Percentiles rank a stretch among this genome's conserved stretches.
These are phyloP conservation scores for Bombyx mandarina DNA, from an alignment of 1,140 invertebrate species.

Conservation along the genomic window DNA sequence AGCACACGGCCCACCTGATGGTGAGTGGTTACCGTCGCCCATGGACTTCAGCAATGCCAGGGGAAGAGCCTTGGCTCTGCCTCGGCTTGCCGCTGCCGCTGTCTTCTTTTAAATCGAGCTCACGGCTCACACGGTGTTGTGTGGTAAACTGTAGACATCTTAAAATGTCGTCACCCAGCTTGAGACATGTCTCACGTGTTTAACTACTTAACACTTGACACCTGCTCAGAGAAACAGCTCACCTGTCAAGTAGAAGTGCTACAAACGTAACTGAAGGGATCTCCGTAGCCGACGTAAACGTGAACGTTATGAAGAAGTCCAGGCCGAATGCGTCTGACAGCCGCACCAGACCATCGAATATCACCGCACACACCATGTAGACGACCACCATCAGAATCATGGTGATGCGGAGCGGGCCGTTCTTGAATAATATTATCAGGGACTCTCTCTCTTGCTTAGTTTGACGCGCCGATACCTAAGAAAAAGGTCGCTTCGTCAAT, in stretches of 20 bases:
- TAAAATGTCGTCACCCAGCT: no score
- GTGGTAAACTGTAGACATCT: no score
- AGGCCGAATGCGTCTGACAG: conserved; percentile 76
- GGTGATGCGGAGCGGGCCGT: conserved; percentile 70
- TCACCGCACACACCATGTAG: conserved; percentile 74
- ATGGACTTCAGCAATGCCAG: no score
- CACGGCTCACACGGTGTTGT: no score
- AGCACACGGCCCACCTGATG: no score
- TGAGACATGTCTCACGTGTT: no score
- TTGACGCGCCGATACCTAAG: conserved; percentile 51
- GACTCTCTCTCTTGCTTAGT: conserved; percentile 52
- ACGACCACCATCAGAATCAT: conserved; percentile 71
- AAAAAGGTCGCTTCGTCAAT: no score
- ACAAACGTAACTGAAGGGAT: conserved; percentile 79
- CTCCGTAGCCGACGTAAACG: conserved; percentile 78
- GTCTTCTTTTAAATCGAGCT: no score
- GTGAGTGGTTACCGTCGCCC: no score
- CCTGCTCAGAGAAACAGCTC: conserved; percentile 35
- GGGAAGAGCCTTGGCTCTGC: no score
- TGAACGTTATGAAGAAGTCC: conserved; percentile 80
- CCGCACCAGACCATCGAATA: conserved; percentile 79
- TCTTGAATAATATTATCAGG: conserved; percentile 73
- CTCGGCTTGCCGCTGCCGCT: no score
- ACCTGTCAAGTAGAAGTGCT: conserved; percentile 76
- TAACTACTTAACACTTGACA: no score